These are phyloP conservation scores for Nebria salina DNA, from an alignment of 2,888 invertebrate species.

Conservation along the genomic window DNA sequence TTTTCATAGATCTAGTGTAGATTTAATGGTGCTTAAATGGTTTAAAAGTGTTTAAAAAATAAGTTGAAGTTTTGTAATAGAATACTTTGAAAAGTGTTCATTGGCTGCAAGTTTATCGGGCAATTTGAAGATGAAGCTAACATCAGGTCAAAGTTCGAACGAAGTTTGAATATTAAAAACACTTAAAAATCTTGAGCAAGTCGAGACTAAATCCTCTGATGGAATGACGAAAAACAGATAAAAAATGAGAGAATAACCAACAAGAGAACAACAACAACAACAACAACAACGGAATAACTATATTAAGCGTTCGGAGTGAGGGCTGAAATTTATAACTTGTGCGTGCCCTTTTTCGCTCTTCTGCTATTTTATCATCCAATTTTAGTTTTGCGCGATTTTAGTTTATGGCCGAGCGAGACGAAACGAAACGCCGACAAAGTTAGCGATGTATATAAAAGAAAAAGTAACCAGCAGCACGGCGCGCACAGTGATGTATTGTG, in stretches of 20 bases:
- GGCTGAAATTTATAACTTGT: slow-evolving; percentile 44
- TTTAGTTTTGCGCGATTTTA: slow-evolving; percentile 38
- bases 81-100: no score
- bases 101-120: slow-evolving; percentile 9
- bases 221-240: not conserved
- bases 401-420: slow-evolving; percentile 29
- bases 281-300: slow-evolving; percentile 43
- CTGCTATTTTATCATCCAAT: slow-evolving; percentile 28
- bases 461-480: not conserved
- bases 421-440: not conserved
- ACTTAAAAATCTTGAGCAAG: not conserved
- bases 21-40: slow-evolving; percentile 30
- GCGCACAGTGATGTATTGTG: not conserved
- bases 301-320: slow-evolving; percentile 36
- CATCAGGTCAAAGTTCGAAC: no score
- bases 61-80: no score
- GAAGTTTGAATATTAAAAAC: slow-evolving; percentile 15
- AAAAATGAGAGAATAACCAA: not conserved
- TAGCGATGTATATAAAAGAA: slow-evolving; percentile 5
- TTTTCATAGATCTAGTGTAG: not conserved
- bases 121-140: no score
- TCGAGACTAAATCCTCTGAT: not conserved
- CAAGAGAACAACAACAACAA: slow-evolving; percentile 3
- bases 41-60: not conserved
- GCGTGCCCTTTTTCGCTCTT: slow-evolving; percentile 31